These are phyloP conservation scores for Trissolcus basalis DNA, from an alignment of 1,140 invertebrate species.

Conservation along the genomic window DNA sequence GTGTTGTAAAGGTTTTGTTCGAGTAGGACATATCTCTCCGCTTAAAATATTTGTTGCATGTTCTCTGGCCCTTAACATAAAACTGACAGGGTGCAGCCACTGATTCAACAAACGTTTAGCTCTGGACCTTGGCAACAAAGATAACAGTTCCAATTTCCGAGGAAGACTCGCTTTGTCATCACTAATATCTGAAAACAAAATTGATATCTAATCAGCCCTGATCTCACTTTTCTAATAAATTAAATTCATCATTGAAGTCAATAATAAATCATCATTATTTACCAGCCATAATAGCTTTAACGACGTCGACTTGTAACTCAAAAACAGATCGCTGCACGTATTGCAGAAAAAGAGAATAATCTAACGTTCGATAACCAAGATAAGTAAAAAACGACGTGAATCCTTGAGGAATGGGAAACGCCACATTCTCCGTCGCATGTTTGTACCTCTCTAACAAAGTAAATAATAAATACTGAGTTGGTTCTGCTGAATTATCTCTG, in stretches of 20 bases:
- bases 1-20: slow-evolving; percentile 69
- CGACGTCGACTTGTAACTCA: slow-evolving; percentile 89
- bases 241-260: background rate
- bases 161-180: slow-evolving; percentile 80
- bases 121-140: slow-evolving; percentile 83
- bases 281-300: slow-evolving; percentile 89
- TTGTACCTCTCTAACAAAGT: slow-evolving; percentile 85
- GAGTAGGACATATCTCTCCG: slow-evolving; percentile 76
- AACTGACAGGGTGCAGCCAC: slow-evolving; percentile 86
- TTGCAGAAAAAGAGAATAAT: slow-evolving; percentile 85
- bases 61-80: slow-evolving; percentile 85
- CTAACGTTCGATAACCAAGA: slow-evolving; percentile 85
- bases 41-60: slow-evolving; percentile 86
- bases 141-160: slow-evolving; percentile 84
- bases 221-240: too few relatives aligned
- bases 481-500: slow-evolving; percentile 84
- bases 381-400: slow-evolving; percentile 92
- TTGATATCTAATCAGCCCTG: background rate
- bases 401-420: slow-evolving; percentile 88
- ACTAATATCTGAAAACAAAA: slow-evolving; percentile 80
- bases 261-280: slow-evolving; percentile 33
- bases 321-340: slow-evolving; percentile 88
- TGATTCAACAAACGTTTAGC: slow-evolving; percentile 85
- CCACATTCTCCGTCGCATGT: slow-evolving; percentile 85
- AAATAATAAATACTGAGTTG: slow-evolving; percentile 82